Conservation (phyloP, 2,888 invertebrate genomes). For the Calameuta pallipes region DNA sequence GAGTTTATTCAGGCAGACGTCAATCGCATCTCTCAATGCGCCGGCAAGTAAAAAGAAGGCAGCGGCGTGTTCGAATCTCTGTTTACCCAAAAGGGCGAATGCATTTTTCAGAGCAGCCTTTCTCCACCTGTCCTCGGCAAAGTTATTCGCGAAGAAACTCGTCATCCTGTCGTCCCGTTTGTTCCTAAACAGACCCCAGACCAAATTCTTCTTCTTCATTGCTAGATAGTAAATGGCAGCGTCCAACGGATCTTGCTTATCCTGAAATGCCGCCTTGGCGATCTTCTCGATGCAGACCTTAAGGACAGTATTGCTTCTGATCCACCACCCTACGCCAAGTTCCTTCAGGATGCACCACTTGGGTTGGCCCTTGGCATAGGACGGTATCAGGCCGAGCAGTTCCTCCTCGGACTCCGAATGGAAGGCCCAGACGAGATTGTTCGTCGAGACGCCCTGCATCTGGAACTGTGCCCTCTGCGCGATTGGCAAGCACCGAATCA, state of each 20-base stretch:
- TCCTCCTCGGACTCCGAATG: slow-evolving; percentile 99
- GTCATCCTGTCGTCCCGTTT: slow-evolving; percentile 93
- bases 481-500: slow-evolving; percentile 91
- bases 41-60: slow-evolving; percentile 98
- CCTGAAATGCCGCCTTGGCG: slow-evolving; percentile 93
- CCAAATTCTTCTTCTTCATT: slow-evolving; percentile 96
- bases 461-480: slow-evolving; percentile 89
- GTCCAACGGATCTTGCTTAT: slow-evolving; percentile 94
- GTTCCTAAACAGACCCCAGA: slow-evolving; percentile 95
- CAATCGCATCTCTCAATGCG: slow-evolving; percentile 93
- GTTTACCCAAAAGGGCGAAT: slow-evolving; percentile 94
- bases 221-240: slow-evolving; percentile 97
- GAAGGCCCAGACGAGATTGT: slow-evolving; percentile 98
- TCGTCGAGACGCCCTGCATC: slow-evolving; percentile 86
- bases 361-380: slow-evolving; percentile 84
- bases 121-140: slow-evolving; percentile 92
- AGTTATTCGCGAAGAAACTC: slow-evolving; percentile 94
- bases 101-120: slow-evolving; percentile 99
- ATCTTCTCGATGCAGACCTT: slow-evolving; percentile 90
- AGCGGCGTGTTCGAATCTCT: slow-evolving; percentile 97
- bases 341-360: slow-evolving; percentile 93
- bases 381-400: slow-evolving; percentile 88
- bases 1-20: slow-evolving; percentile 90
- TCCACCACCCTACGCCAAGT: slow-evolving; percentile 96
- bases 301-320: slow-evolving; percentile 84